Conservation (phyloP, 2,113 vertebrate genomes). For the Taxidea taxus region DNA sequence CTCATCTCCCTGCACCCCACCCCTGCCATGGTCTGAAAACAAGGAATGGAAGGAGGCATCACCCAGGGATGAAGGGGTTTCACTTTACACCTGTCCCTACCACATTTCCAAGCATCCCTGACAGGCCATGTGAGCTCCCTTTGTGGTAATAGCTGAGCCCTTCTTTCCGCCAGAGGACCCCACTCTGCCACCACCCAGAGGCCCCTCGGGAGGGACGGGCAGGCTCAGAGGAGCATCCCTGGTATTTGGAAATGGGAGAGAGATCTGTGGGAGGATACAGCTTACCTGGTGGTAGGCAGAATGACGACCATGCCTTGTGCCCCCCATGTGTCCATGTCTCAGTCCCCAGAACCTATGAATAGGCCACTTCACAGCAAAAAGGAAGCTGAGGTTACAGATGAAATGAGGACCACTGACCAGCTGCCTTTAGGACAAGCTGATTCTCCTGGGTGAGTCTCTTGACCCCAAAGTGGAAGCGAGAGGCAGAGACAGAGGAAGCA, state of each 20-base stretch:
- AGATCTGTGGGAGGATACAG: neutral
- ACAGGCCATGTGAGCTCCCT: neutral
- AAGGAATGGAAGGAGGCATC: neutral
- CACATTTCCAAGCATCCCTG: neutral
- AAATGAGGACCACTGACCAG: neutral
- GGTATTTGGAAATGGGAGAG: neutral
- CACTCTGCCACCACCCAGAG: neutral
- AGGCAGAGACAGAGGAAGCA: no score
- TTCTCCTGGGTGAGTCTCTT: neutral
- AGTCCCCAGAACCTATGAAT: neutral
- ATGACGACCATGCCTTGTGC: no score
- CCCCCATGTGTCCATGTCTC: neutral
- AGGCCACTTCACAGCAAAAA: neutral
- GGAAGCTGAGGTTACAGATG: no score
- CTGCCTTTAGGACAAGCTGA: neutral
- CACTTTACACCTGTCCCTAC: neutral
- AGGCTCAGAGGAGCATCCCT: fast-evolving
- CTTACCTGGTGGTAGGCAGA: neutral
- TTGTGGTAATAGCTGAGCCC: neutral
- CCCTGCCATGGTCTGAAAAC: neutral
- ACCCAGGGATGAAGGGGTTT: neutral
- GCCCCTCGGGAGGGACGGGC: neutral
- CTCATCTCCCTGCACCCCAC: neutral
- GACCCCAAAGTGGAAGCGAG: neutral
- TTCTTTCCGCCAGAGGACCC: neutral